phyloP scores from a whole-genome alignment of 2,888 invertebrate genomes.

The Tortrix viridana region DNA sequence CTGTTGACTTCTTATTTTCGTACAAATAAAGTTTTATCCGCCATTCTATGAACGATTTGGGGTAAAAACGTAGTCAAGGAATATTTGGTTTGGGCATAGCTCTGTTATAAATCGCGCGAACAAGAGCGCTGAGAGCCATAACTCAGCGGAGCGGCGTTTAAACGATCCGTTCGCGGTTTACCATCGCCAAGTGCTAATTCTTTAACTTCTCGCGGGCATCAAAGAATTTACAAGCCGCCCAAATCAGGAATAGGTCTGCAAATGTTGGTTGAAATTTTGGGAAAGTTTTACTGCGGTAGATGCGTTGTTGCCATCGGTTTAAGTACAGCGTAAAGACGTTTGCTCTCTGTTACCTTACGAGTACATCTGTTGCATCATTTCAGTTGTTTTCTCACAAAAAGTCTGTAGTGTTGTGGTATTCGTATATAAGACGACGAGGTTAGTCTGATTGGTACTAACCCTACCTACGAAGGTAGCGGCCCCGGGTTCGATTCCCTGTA shows the following conservation, averaged over 20 bases:
- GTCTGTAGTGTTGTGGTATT: no score
- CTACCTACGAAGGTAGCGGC: no score
- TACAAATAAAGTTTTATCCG: constrained; percentile 13
- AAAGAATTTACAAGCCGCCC: constrained; percentile 46
- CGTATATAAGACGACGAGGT: no score
- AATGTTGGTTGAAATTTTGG: constrained; percentile 3
- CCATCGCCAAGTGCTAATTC: constrained; percentile 55
- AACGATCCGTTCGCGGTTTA: constrained; percentile 61
- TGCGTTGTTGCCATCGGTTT: no score
- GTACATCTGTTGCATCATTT: no score
- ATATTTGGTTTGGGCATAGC: constrained; percentile 43
- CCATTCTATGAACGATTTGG: constrained; percentile 9
- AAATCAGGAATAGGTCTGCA: constrained; percentile 14
- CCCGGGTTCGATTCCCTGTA: no score
- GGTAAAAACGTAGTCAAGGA: constrained; percentile 30
- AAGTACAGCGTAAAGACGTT: no score
- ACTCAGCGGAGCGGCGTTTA: constrained; percentile 65
- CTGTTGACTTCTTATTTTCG: neutral
- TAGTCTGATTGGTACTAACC: no score
- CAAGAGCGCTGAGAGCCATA: constrained; percentile 61
- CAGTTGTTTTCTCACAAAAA: no score
- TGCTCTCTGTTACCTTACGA: no score
- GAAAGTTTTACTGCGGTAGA: no score
- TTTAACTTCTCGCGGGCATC: constrained; percentile 43
- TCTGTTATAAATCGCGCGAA: constrained; percentile 60